phyloP scores from a whole-genome alignment of 2,888 invertebrate species.

The Steinernema hermaphroditum region DNA sequence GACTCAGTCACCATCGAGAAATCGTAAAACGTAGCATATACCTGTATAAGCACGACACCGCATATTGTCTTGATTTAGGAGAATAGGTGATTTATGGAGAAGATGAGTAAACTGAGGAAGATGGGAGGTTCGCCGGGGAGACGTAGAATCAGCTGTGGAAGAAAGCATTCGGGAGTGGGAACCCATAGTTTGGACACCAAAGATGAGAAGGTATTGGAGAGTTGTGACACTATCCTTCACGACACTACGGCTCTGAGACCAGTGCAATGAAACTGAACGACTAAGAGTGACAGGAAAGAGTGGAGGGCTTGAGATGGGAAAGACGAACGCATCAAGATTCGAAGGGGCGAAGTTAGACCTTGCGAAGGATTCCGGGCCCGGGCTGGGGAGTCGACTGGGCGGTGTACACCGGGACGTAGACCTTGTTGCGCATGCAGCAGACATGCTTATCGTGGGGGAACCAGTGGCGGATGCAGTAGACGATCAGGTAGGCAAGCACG shows the following conservation, averaged over 20 bases:
- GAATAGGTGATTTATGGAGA: background rate
- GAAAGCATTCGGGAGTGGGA: background rate
- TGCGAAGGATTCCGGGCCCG: background rate
- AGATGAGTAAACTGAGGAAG: background rate
- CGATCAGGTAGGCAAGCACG: conserved; percentile 61
- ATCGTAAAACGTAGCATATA: background rate
- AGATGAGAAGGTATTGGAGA: background rate
- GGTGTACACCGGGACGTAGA: conserved; percentile 27
- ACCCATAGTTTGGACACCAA: conserved; percentile 11
- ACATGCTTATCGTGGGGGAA: conserved; percentile 40
- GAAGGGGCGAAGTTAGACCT: background rate
- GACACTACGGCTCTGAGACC: background rate
- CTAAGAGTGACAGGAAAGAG: background rate
- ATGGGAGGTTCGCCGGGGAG: background rate
- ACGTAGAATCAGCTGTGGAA: background rate
- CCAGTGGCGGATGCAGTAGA: conserved; percentile 47
- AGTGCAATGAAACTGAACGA: background rate
- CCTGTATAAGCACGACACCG: conserved; percentile 1
- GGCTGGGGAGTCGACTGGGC: background rate
- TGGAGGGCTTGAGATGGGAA: background rate
- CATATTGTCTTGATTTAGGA: background rate
- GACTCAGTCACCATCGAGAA: background rate
- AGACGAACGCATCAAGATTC: background rate
- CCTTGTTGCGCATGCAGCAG: conserved; percentile 34
- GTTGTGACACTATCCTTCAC: conserved; percentile 11